Base-by-base conservation (phyloP, 1,140 invertebrate species). In the Hydropsyche tenuis region DNA sequence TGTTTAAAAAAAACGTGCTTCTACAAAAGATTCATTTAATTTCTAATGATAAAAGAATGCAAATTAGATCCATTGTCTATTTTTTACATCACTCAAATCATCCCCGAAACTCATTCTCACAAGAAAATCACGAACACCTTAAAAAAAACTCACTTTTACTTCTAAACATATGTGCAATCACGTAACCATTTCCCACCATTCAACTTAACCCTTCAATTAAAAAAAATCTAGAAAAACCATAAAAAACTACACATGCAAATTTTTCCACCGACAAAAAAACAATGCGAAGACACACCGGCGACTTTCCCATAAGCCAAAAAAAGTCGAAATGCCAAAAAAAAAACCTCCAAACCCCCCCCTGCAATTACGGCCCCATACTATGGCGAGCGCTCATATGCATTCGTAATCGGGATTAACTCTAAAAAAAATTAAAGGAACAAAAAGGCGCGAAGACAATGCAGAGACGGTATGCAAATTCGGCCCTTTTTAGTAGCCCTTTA, bases 381-480 rank as follows among this genome's bases (percentile, higher is more conserved):
- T 77, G 73, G 11, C 12, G 63, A 20, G 69, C 72, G 25, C 69
- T 74, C 73, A 73, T 74, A 74, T 77, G 75, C 75, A 77, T 77
- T 63, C 63, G 69, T 74, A 74, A 77, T 77, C 73, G 73, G 75
- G 75, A 77, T 77, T 77, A 77, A 69, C 48, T 51, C 16, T 9
- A 22, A 45, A 42, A 60, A 60, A 60, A 60, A n/a, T n/a, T n/a
- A n/a, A 60, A n/a, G n/a, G 37, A 22, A 11, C 20, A 60, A 11
- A 37, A 70, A 76, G 72, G 72, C 69, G 45, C 23, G 63, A 37
- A 62, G 37, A 62, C 51, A 76, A 76, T 74, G 25, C 1, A 45
- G 73, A 73, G 43, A 56, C 62, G n/a, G 43, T 63, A 77, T 77
- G 75, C 75, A 77, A 77, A 77, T 37, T 42, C 53, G 69, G 73